Evolutionary conservation across 2,888 invertebrate genomes (phyloP).

Genomic region (Sinohyriopsis cumingii): DNA sequence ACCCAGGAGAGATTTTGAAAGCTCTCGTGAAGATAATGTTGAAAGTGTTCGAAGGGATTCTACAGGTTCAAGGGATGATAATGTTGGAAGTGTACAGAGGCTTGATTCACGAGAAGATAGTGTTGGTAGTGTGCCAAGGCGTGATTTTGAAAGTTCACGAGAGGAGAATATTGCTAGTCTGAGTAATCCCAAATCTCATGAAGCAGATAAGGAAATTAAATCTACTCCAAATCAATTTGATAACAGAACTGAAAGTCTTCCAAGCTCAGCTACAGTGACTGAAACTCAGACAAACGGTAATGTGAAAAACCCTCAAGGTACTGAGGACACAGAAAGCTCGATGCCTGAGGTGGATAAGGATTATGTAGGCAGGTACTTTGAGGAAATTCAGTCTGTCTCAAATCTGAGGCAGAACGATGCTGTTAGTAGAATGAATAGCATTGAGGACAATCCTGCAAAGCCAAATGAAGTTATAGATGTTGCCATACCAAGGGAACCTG

Average conservation of each 20-base stretch:
- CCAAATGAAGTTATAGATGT: constrained; percentile 32
- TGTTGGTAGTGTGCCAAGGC: too few relatives aligned
- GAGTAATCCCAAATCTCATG: too few relatives aligned
- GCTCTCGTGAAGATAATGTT: too few relatives aligned
- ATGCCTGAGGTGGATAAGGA: constrained; percentile 61
- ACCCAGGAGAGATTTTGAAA: constrained; percentile 25
- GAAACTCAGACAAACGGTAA: neutral
- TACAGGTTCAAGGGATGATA: too few relatives aligned
- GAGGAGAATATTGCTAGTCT: too few relatives aligned
- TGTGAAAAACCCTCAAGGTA: constrained; percentile 25
- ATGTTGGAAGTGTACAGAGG: too few relatives aligned
- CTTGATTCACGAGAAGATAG: too few relatives aligned
- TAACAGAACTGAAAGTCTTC: neutral
- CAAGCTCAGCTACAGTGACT: neutral
- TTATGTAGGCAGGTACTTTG: constrained; percentile 64
- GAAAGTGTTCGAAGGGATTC: too few relatives aligned
- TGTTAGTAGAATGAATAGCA: constrained; percentile 31
- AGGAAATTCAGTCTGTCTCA: constrained; percentile 49
- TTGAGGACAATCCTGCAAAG: constrained; percentile 27
- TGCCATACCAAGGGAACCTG: constrained; percentile 13
- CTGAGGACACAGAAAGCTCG: constrained; percentile 41
- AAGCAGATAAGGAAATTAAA: too few relatives aligned
- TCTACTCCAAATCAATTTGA: too few relatives aligned
- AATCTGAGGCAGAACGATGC: constrained; percentile 32
- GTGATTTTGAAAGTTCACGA: too few relatives aligned